Evolutionary conservation across 2,797 vertebrate genomes (phyloP), one percentile per base, ranked within the genome.

Genomic region (Melanogrammus aeglefinus): DNA sequence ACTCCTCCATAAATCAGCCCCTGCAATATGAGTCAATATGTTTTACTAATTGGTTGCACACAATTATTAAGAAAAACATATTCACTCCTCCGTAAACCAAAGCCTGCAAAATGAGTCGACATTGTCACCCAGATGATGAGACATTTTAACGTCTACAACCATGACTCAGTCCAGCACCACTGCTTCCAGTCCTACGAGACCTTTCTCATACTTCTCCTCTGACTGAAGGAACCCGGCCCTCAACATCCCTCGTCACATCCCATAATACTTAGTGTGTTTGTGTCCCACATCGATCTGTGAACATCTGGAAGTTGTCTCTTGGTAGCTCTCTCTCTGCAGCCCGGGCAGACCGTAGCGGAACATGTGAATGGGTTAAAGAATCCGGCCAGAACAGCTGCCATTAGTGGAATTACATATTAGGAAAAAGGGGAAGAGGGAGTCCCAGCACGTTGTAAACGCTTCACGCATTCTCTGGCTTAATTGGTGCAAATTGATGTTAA

Each of bases 261-360:
- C 82, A 84, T 78, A 80, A 86, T 36, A 81, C 78, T 81, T 79
- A 10, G 35, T 36, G 35, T 36, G 38, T 39, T 39, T 39, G 38
- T 4, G 39, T 75, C 74, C 81, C 70, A 69, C 3, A n/a, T 80
- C 16, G 72, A 36, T 76, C 76, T 24, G 21, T n/a, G 57, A 89
- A 92, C 92, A 93, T 92, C 91, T 93, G 91, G 91, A 92, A 80
- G 82, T 88, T 81, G 90, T 91, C 91, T 90, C 85, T 90, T 88
- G 77, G 33, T 82, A 70, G 24, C n/a, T 75, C 57, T 63, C 57
- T 63, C 57, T 63, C 57, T n/a, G 57, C 57, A 10, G 57, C 57
- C 57, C n/a, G 21, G 57, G 77, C 86, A 79, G 84, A 76, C 84
- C 79, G 85, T 91, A 91, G 90, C 88, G 90, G 90, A 92, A 91